phyloP scores from a whole-genome alignment of 2,888 invertebrate genomes.

The Pseudanteris insignis region DNA sequence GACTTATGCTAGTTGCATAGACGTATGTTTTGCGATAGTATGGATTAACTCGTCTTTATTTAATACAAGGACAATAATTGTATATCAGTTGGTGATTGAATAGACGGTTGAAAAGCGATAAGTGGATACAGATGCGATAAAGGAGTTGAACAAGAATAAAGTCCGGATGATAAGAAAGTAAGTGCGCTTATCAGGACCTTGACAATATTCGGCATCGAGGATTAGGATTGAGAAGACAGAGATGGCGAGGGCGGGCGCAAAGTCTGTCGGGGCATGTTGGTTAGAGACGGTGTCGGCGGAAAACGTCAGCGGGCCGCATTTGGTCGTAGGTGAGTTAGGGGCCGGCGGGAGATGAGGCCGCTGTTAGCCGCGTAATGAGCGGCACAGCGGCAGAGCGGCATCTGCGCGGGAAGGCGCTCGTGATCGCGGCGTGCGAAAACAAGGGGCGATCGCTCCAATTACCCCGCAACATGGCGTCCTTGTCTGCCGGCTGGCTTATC shows the following conservation, averaged over 20 bases:
- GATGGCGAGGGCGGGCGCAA: conserved; percentile 3
- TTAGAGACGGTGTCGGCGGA: too few relatives aligned
- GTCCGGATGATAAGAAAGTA: conserved; percentile 10
- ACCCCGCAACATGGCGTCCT: conserved; percentile 44
- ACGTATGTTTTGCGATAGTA: too few relatives aligned
- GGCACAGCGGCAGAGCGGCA: conserved; percentile 40
- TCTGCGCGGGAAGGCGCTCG: conserved; percentile 44
- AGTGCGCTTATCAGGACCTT: conserved; percentile 9
- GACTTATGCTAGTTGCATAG: too few relatives aligned
- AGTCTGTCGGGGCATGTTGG: conserved; percentile 32
- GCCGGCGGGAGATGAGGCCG: conserved; percentile 42
- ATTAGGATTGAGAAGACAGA: conserved; percentile 5
- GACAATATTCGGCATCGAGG: conserved; percentile 5
- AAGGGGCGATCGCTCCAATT: conserved; percentile 64
- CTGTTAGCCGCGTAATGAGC: conserved; percentile 49
- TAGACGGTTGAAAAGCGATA: conserved; percentile 8
- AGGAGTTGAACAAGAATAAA: conserved; percentile 18
- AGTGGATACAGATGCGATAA: conserved; percentile 15
- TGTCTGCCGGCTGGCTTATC: conserved; percentile 6
- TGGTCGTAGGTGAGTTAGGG: conserved; percentile 42
- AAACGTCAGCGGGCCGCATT: conserved; percentile 25
- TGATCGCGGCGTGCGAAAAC: conserved; percentile 61
- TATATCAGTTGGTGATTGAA: too few relatives aligned
- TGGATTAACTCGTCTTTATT: too few relatives aligned
- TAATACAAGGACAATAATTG: too few relatives aligned